Base-by-base conservation (phyloP, 2,113 vertebrate genomes). In the Cynopterus brachyotis region DNA sequence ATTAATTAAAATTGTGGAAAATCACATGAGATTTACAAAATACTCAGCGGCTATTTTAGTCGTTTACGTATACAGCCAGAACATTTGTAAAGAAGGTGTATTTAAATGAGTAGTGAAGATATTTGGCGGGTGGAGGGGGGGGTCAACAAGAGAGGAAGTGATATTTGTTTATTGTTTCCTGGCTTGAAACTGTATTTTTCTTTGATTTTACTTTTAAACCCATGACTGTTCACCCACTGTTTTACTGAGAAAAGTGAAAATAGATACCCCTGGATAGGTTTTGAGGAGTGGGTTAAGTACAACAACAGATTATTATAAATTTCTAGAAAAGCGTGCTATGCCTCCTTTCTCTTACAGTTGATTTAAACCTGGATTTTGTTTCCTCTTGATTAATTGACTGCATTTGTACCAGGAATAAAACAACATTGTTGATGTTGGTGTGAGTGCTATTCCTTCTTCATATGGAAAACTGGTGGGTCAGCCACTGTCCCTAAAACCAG, bases 191-290 rank as follows among this genome's bases (percentile, higher is more conserved):
- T 20, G 0, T 42, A 35, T 64, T 89, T 47, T 53, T 35, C 83
- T 69, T 83, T 47, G 19, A 32, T 75, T 93, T 89, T 94, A 24
- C 50, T 78, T 95, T 92, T 89, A 82, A 64, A 83, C 20, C 42
- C 89, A 47, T 50, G 66, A 95, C 37, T 82, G 42, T 60, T 86
- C 22, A 72, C 40, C 6, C 72, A 62, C 47, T n/a, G 32, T 73
- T 93, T 62, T 69, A 35, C 45, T 83, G 55, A 37, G 67, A 85
- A 55, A 72, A 90, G n/a, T 79, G 20, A 64, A 91, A 96, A 81
- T 42, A 96, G 66, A 72, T 79, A 93, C 92, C 78, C 73, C 60
- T 53, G 26, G 90, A 79, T 57, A 94, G 70, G 10, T 82, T 94
- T 69, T 62, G 47, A 80, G 50, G 62, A 87, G 32, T 42, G 30